Base-by-base conservation (phyloP, 2,888 invertebrate species). In the Pasiphila rectangulata region DNA sequence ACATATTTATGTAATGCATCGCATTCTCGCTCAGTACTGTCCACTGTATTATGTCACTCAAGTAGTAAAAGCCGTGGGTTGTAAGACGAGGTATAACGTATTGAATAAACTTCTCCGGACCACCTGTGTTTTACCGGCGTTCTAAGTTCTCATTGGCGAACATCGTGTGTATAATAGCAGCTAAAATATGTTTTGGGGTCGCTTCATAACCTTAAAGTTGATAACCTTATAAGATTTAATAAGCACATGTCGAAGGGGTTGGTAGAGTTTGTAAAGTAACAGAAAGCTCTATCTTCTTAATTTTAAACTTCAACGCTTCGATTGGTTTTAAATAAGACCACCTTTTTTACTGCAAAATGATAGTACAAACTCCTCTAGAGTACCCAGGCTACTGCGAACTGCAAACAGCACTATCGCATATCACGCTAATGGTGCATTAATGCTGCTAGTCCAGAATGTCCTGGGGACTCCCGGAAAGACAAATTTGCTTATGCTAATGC, bases 401-500 rank as follows among this genome's bases (percentile, higher is more conserved):
- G 25, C 30, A 17, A 39, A 34, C 23, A 29, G 41, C 35, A 39
- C 15, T 38, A 23, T 7, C 38, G 17, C 53, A 34, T 34, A 46
- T 46, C 46, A 37, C 17, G 24, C 38, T 42, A 47, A 47, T 46
- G 43, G 47, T 23, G 44, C 46, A 45, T 39, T 50, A 46, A 47
- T 49, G 44, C 44, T 29, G 1, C 15, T 20, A 34, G 37, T 36
- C 20, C 32, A 16, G 7, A 24, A 19, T 40, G 24, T 20, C 21
- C 32, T 19, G 15, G 29, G 19, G 25, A n/a, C 17, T 34, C 30
- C 32, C 27, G 36, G 44, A 32, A 34, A 32, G 51, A 54, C 45
- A 47, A 45, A 54, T 54, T 51, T 54, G 39, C 50, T 51, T 51
- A 54, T 51, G 47, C 21, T 54, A 47, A 54, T 54, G 29, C 42